Base-by-base conservation (phyloP, 2,113 vertebrate genomes). In the Hypomesus transpacificus region DNA sequence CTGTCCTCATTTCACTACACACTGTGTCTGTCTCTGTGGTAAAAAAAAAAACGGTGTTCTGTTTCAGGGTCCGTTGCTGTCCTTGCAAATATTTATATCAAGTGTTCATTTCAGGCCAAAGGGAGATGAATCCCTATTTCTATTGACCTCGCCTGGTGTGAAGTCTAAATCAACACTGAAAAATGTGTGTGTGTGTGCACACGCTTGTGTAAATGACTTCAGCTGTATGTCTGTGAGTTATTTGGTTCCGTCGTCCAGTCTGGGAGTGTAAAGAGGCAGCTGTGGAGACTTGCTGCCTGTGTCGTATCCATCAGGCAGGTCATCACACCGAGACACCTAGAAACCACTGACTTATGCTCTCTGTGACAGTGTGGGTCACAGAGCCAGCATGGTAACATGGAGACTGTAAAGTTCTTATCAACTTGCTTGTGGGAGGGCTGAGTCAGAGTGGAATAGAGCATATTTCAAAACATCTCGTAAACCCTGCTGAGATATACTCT, bases 1-100 rank as follows among this genome's bases (percentile, higher is more conserved):
- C 75, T 65, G 14, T 69, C 60, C 57, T 46, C 28, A 77, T 79
- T 67, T 56, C 75, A 75, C 73, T 82, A 74, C 73, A 67, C 64
- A 68, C 70, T 78, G 57, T 63, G 57, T 63, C 22, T 17, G 20
- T 28, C 46, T 70, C 16, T 62, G n/a, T n/a, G n/a, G n/a, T n/a
- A n/a, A n/a, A n/a, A n/a, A n/a, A n/a, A n/a, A n/a, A n/a, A 34
- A 13, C 39, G 11, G 39, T 13, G 39, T 46, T 6, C 39, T 46
- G 39, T 46, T 9, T 46, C 7, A 46, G 39, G 8, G 39, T 46
- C 39, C 9, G 9, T 9, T 11, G 9, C 6, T 46, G 39, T 46
- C 39, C 39, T 46, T 7, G 39, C 39, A 46, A 46, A 46, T 13
- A 46, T 46, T 46, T 46, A 46, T 46, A 2, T 46, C 9, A 46